Evolutionary conservation across 2,888 invertebrate genomes (phyloP).

Genomic region (Alsophila aescularia): DNA sequence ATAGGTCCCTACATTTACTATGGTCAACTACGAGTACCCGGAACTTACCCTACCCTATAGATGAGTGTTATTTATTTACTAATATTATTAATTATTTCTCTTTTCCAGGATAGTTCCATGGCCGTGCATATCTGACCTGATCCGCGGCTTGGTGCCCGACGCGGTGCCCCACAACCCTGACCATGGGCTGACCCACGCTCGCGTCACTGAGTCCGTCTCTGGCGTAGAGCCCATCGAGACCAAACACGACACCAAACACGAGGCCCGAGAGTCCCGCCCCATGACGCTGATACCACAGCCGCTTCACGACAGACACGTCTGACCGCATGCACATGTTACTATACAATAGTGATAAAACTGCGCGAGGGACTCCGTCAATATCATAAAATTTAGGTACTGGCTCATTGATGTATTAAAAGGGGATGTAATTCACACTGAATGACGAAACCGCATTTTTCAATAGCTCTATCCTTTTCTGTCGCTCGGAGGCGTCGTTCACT

Average conservation of each 20-base stretch:
- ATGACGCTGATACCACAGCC: slow-evolving; percentile 69
- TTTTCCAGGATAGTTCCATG: slow-evolving; percentile 89
- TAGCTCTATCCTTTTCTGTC: too few relatives aligned
- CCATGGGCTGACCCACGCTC: slow-evolving; percentile 19
- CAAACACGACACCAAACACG: slow-evolving; percentile 36
- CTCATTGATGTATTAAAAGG: too few relatives aligned
- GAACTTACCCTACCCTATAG: too few relatives aligned
- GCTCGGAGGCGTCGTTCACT: too few relatives aligned
- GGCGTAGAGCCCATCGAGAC: slow-evolving; percentile 12
- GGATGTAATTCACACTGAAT: too few relatives aligned
- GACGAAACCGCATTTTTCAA: too few relatives aligned
- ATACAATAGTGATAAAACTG: not conserved
- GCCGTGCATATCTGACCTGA: slow-evolving; percentile 86
- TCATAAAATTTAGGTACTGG: not conserved
- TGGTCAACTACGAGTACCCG: too few relatives aligned
- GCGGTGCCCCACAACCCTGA: slow-evolving; percentile 78
- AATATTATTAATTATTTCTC: not conserved
- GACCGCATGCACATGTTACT: slow-evolving; percentile 22
- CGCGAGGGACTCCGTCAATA: slow-evolving; percentile 9
- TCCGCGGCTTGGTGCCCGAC: slow-evolving; percentile 88
- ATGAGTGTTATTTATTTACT: too few relatives aligned
- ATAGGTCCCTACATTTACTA: too few relatives aligned
- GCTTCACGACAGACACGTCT: slow-evolving; percentile 65
- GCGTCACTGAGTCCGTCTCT: slow-evolving; percentile 17
- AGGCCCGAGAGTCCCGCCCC: slow-evolving; percentile 66